A percentile compares a stretch with the other conserved stretches of the same genome.
These are phyloP conservation scores for Patella caerulea DNA, from an alignment of 2,888 invertebrate genomes.

Conservation along the genomic window DNA sequence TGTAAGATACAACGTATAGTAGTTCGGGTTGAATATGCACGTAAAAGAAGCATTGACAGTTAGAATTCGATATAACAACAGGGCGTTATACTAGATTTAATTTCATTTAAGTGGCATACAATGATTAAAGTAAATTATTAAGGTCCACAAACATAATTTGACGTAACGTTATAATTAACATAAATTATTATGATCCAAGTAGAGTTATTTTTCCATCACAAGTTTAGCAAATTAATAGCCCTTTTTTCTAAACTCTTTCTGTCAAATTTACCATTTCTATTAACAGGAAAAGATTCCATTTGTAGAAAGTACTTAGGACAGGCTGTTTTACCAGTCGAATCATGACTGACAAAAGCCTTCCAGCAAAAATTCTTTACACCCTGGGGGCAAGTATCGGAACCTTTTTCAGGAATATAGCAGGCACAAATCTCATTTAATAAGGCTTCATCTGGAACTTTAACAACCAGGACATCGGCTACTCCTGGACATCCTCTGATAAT, in stretches of 20 bases:
- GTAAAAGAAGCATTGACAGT: too few relatives aligned
- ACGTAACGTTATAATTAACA: too few relatives aligned
- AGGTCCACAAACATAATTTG: too few relatives aligned
- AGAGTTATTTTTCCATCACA: too few relatives aligned
- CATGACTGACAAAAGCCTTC: slow-evolving; percentile 13
- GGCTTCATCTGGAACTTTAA: slow-evolving; percentile 11
- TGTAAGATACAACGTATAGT: too few relatives aligned
- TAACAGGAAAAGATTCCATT: neutral
- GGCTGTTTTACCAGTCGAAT: neutral
- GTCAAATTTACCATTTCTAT: neutral
- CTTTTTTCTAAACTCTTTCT: neutral
- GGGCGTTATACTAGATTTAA: too few relatives aligned
- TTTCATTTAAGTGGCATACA: too few relatives aligned
- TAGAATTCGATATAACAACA: too few relatives aligned
- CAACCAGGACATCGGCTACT: slow-evolving; percentile 6
- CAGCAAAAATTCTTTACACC: slow-evolving; percentile 6
- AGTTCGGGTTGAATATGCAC: too few relatives aligned
- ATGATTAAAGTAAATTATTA: too few relatives aligned
- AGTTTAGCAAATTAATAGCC: slow-evolving; percentile 12
- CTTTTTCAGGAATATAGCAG: slow-evolving; percentile 8
- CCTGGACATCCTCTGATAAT: slow-evolving; percentile 16
- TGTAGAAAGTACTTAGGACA: neutral
- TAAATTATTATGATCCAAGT: too few relatives aligned
- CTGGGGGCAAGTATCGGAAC: neutral
- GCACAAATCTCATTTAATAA: slow-evolving; percentile 11